These are phyloP conservation scores for Euschistus heros DNA, from an alignment of 1,140 invertebrate species.

Conservation along the genomic window DNA sequence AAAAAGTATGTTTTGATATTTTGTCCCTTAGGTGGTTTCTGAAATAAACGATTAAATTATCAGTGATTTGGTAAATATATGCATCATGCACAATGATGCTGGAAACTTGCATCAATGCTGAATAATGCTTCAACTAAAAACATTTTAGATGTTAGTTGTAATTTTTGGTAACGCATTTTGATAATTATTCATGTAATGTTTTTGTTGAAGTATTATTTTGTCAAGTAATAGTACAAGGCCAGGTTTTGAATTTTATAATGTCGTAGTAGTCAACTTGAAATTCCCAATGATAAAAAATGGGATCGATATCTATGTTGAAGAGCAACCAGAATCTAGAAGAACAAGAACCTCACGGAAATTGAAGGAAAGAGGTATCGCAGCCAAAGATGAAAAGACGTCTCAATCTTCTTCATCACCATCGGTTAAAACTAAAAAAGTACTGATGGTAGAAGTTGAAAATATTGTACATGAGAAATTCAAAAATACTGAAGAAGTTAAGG, in stretches of 20 bases:
- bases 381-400: background rate
- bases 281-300: constrained; percentile 30
- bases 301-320: constrained; percentile 37
- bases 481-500: constrained; percentile 90
- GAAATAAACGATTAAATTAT: too few species aligned
- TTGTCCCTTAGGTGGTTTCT: too few species aligned
- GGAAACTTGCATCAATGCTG: too few species aligned
- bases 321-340: constrained; percentile 30
- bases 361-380: constrained; percentile 14
- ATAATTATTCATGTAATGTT: too few species aligned
- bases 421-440: constrained; percentile 35
- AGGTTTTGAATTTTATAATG: constrained; percentile 14
- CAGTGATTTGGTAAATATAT: too few species aligned
- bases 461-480: constrained; percentile 78
- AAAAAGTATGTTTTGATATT: too few species aligned
- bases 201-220: too few species aligned
- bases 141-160: too few species aligned
- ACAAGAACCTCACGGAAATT: constrained; percentile 19
- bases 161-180: too few species aligned
- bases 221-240: too few species aligned
- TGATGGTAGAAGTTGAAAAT: constrained; percentile 96
- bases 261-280: constrained; percentile 35
- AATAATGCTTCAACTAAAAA: too few species aligned
- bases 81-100: too few species aligned
- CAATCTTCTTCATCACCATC: background rate